Evolutionary conservation across 2,113 vertebrate species (phyloP).

Genomic region (Ctenodactylus gundi): DNA sequence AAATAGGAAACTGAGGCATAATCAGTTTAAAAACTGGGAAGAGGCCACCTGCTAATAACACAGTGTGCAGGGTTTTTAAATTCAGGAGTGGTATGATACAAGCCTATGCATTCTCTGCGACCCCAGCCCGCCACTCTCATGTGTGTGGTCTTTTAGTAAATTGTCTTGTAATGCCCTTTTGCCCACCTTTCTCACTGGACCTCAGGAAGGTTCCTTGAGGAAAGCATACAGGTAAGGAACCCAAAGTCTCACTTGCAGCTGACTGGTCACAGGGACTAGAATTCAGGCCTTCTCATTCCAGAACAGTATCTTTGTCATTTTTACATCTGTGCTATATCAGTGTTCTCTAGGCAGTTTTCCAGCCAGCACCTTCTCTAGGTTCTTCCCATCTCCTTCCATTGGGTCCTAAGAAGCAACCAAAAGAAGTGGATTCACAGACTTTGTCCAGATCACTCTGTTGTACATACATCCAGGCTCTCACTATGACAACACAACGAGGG

Average conservation of each 20-base stretch:
- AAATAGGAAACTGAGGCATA: neutral
- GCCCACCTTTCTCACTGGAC: neutral
- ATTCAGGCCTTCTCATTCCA: neutral
- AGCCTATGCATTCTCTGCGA: neutral
- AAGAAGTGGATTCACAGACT: neutral
- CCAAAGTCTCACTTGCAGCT: neutral
- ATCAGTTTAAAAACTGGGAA: neutral
- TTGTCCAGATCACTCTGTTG: neutral
- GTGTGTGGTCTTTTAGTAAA: neutral
- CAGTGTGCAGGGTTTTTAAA: neutral
- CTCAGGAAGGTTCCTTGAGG: neutral
- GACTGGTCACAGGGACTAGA: neutral
- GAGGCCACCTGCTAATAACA: neutral
- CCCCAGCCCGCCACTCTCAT: neutral
- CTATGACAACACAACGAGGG: neutral
- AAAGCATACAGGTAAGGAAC: neutral
- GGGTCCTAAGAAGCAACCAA: neutral
- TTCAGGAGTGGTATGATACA: neutral
- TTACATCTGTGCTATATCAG: accelerated
- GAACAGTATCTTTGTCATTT: neutral
- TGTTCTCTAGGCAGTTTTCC: neutral
- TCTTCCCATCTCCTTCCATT: neutral
- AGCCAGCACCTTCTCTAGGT: neutral
- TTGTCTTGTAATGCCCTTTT: neutral
- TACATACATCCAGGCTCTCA: neutral